Base-by-base conservation (phyloP, 2,113 vertebrate genomes). In the Sylvietta virens region DNA sequence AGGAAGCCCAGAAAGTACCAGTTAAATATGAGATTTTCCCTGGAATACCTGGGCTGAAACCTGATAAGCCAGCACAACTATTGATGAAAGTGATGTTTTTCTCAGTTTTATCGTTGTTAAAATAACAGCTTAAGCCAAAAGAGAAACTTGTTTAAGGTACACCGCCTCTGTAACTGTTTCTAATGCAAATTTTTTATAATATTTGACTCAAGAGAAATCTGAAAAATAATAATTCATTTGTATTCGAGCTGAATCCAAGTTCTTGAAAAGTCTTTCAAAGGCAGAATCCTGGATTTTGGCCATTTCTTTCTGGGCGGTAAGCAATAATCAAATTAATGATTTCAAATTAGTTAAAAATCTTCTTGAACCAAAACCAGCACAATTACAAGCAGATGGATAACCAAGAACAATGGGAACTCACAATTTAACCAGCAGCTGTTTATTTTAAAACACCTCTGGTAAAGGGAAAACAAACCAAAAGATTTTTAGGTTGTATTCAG, bases 321-420 rank as follows among this genome's bases (percentile, higher is more conserved):
- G 80, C 69, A 86, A 74, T 56, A 89, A 81, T 89, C 56, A 69
- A 86, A 85, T 86, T 74, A 87, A 81, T 87, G 16, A 81, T 95
- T 95, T 92, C 48, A 81, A 74, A 91, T 92, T 64, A 94, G 72
- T 84, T 84, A 64, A 86, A 92, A 95, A 85, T 72, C 22, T 64
- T 87, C 73, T 72, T 89, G 77, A 87, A 67, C 39, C 4, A 8
- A 95, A 87, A 50, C 67, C 73, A 88, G 48, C 20, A 51, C 61
- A 91, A 74, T 56, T 94, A 48, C 39, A 96, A 89, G 81, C 79
- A 91, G 77, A 91, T 84, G 81, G 65, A 45, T 84, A 76, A 91
- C 84, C 30, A 91, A 60, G 76, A 90, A 84, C 69, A 89, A 65
- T 76, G 77, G 22, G 44, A 84, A 64, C 45, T 89, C 35, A 35